Conservation (phyloP, 2,113 vertebrate genomes). For the Stomatorhinus ivindoensis region DNA sequence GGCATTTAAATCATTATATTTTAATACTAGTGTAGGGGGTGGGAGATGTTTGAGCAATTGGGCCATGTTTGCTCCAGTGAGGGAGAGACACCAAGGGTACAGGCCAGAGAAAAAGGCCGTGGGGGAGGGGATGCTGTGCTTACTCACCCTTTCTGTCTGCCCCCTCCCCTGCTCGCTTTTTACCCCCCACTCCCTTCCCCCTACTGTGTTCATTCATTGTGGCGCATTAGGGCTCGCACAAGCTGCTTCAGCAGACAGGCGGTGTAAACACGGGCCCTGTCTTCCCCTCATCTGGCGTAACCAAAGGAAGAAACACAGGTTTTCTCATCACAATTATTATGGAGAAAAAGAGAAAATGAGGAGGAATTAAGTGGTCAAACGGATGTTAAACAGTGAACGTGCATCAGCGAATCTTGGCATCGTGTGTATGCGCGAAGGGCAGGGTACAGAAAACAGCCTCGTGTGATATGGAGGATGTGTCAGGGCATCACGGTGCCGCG, state of each 20-base stretch:
- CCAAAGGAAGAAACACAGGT: not conserved
- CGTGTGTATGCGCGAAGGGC: not conserved
- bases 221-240: slow-evolving; percentile 38
- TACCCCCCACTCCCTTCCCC: slow-evolving; percentile 16
- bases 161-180: slow-evolving; percentile 18
- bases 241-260: slow-evolving; percentile 16
- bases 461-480: not conserved
- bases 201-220: slow-evolving; percentile 31
- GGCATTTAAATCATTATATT: not conserved
- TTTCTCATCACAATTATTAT: slow-evolving; percentile 20
- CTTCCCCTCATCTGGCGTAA: not conserved
- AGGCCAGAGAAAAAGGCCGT: slow-evolving; percentile 13
- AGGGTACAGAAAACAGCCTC: not conserved
- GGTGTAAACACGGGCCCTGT: not conserved
- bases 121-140: slow-evolving; percentile 36
- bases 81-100: not conserved
- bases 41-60: slow-evolving; percentile 23
- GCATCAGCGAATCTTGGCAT: not conserved
- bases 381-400: not conserved
- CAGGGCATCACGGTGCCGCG: not conserved
- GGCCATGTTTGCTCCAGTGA: not conserved
- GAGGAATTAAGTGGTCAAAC: not conserved
- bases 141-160: slow-evolving; percentile 37
- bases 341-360: slow-evolving; percentile 30
- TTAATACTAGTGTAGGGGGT: slow-evolving; percentile 21